Conservation (phyloP, 2,797 vertebrate species). For the Falco berigora region DNA sequence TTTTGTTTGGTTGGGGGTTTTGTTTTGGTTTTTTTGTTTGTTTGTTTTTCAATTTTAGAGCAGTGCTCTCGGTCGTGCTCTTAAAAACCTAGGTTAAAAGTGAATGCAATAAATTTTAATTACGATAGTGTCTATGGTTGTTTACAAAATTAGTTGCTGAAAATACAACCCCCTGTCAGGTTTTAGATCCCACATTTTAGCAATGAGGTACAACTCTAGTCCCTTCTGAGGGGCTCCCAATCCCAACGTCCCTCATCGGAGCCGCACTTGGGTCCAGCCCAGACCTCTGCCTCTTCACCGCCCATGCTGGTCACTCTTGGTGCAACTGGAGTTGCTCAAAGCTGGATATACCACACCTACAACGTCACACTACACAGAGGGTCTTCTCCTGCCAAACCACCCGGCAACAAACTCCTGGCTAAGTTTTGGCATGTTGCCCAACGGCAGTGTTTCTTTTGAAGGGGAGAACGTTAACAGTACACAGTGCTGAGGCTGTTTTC, state of each 20-base stretch:
- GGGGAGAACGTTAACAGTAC: neutral
- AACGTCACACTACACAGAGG: neutral
- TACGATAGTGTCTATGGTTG: no score
- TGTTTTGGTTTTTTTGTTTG: fast-evolving
- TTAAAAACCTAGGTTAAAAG: neutral
- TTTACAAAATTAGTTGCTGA: neutral
- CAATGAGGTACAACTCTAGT: neutral
- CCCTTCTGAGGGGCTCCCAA: neutral
- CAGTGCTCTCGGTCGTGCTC: neutral
- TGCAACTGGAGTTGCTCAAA: fast-evolving
- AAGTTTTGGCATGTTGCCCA: neutral
- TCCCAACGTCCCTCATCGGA: no score
- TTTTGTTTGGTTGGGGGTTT: no score
- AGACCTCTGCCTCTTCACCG: neutral
- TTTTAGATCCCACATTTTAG: neutral
- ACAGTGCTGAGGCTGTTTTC: neutral
- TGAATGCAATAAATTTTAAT: fast-evolving
- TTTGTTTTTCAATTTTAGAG: neutral
- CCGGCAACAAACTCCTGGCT: neutral
- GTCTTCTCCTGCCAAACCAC: neutral
- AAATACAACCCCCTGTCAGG: neutral
- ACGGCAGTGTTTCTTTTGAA: neutral
- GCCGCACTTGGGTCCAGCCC: neutral
- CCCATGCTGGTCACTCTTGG: neutral
- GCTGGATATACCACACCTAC: neutral